Evolutionary conservation across 2,888 invertebrate species (phyloP).

Genomic region (Lasioglossum malachurum): DNA sequence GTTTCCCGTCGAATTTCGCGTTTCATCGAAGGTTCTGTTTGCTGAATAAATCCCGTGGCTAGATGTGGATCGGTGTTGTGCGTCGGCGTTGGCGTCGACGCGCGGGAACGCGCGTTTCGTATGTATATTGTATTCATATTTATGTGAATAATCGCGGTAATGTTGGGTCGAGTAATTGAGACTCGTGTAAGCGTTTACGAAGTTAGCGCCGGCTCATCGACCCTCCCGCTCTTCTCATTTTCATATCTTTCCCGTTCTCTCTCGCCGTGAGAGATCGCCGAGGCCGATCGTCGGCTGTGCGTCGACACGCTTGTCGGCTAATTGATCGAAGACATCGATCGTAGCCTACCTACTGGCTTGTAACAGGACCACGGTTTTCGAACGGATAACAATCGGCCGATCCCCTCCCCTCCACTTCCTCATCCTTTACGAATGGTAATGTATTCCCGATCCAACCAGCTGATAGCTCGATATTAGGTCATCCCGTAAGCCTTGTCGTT

Average conservation of each 20-base stretch:
- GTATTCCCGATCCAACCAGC: constrained; percentile 63
- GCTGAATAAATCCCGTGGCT: constrained; percentile 14
- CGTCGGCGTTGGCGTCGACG: neutral
- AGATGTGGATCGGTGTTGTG: constrained; percentile 23
- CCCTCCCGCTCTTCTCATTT: constrained; percentile 17
- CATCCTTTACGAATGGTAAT: constrained; percentile 60
- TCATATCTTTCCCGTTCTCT: constrained; percentile 16
- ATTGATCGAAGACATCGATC: constrained; percentile 13
- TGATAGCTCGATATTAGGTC: constrained; percentile 54
- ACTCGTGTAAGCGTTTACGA: constrained; percentile 58
- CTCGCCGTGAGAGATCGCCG: neutral
- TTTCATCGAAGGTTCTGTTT: constrained; percentile 1
- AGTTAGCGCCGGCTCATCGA: constrained; percentile 19
- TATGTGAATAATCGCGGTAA: constrained; percentile 66
- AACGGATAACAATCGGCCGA: constrained; percentile 38
- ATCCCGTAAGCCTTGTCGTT: neutral
- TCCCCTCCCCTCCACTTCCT: constrained; percentile 1
- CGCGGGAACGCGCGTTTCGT: constrained; percentile 31
- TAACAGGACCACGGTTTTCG: constrained; percentile 17
- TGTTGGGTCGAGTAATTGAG: constrained; percentile 63
- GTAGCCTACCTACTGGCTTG: neutral
- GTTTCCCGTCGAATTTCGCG: constrained; percentile 10
- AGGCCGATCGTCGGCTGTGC: constrained; percentile 1
- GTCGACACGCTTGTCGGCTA: constrained; percentile 8
- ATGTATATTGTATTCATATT: constrained; percentile 63